Evolutionary conservation across 1,140 invertebrate genomes (phyloP).

Genomic region (Heliconius congener): DNA sequence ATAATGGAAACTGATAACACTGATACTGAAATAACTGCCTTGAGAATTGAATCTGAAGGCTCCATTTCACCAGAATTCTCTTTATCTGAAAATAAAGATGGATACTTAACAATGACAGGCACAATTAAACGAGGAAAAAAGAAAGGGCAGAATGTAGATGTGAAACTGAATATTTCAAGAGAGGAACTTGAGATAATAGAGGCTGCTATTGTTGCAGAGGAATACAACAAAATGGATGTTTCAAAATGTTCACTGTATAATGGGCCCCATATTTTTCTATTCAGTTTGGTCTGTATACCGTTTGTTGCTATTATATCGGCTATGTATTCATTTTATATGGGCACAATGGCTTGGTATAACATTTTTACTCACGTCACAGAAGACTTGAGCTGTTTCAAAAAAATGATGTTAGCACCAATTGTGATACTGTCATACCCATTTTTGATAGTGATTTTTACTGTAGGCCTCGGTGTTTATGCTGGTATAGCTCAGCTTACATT

Average conservation of each 20-base stretch:
- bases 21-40: slow-evolving; percentile 76
- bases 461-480: slow-evolving; percentile 86
- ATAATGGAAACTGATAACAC: slow-evolving; percentile 79
- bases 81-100: slow-evolving; percentile 74
- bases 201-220: slow-evolving; percentile 83
- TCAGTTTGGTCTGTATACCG: slow-evolving; percentile 85
- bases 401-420: slow-evolving; percentile 84
- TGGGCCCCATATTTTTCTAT: slow-evolving; percentile 86
- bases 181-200: slow-evolving; percentile 87
- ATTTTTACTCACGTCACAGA: slow-evolving; percentile 87
- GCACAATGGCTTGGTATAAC: slow-evolving; percentile 90
- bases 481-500: slow-evolving; percentile 86
- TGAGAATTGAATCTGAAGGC: slow-evolving; percentile 77
- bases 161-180: slow-evolving; percentile 86
- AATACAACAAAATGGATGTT: slow-evolving; percentile 82
- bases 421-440: slow-evolving; percentile 88
- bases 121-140: slow-evolving; percentile 88
- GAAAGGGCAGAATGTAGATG: slow-evolving; percentile 87
- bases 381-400: slow-evolving; percentile 84
- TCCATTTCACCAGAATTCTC: slow-evolving; percentile 75
- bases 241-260: slow-evolving; percentile 83
- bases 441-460: slow-evolving; percentile 84
- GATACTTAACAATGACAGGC: slow-evolving; percentile 86
- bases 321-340: slow-evolving; percentile 88
- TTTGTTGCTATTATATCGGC: slow-evolving; percentile 84